Evolutionary conservation across 2,797 vertebrate species (phyloP), one percentile per base, ranked within the genome.

Genomic region (Dendrocincla tyrannina): DNA sequence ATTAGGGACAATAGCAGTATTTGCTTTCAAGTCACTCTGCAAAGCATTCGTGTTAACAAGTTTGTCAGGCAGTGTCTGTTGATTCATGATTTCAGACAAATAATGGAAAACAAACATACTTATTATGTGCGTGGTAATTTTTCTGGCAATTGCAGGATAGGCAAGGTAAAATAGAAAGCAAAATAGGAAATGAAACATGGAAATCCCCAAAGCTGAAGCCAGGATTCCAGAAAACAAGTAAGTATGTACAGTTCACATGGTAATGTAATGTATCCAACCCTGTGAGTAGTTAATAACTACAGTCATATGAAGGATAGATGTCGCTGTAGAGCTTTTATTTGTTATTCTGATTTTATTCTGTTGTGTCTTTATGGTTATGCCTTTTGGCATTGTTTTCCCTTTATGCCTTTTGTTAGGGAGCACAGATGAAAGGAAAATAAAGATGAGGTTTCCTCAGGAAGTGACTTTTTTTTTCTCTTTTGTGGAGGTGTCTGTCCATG

Each of bases 51-150:
- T 74, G 87, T 94, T 47, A 35, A 88, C 50, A 91, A 42, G 35
- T 91, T 85, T 80, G 72, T 63, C 37, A 79, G 73, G 55, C 32
- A 74, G 11, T 52, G 18, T 70, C 49, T 83, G 53, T 75, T 89
- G 42, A 90, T 88, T 87, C 63, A 46, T 78, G 66, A 80, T 79
- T 93, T 92, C 77, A 88, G 67, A 41, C 64, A 75, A 82, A 62
- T 56, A 94, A 74, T 62, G 60, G 44, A 93, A 88, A 86, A 64
- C 24, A 95, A 91, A 67, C 23, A 56, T 52, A 18, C 15, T 2
- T 25, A 41, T 37, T 63, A 53, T 13, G 13, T 73, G 25, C 23
- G 23, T 50, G 39, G 32, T 64, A 79, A 58, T 74, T 88, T 92
- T 88, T 7, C 37, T 89, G 35, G 13, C 18, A 81, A 88, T 73